Conservation (phyloP, 2,888 invertebrate species). For the Aphodius sticticus region DNA sequence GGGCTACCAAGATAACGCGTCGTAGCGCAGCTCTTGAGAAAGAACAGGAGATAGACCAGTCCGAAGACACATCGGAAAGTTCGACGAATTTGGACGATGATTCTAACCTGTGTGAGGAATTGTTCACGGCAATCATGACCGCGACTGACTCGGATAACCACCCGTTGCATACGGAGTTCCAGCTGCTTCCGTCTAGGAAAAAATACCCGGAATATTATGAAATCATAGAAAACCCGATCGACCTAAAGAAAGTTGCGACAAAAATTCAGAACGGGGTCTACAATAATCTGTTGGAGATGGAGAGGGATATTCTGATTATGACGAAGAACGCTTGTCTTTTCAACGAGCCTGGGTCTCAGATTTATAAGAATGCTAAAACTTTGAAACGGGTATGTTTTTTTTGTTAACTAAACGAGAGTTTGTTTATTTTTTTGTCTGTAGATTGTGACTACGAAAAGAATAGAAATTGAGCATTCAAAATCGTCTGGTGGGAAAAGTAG, state of each 20-base stretch:
- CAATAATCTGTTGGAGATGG: slow-evolving; percentile 79
- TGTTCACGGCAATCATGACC: slow-evolving; percentile 88
- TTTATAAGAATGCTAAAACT: slow-evolving; percentile 93
- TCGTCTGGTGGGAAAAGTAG: slow-evolving; percentile 70
- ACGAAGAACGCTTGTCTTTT: slow-evolving; percentile 94
- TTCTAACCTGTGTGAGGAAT: slow-evolving; percentile 81
- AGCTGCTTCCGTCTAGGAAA: slow-evolving; percentile 90
- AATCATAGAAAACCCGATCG: slow-evolving; percentile 93
- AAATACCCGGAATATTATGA: slow-evolving; percentile 96
- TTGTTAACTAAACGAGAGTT: neutral
- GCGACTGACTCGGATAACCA: slow-evolving; percentile 84
- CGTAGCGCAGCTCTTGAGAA: slow-evolving; percentile 52
- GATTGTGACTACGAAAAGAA: slow-evolving; percentile 72
- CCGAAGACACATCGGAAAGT: slow-evolving; percentile 75
- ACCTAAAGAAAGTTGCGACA: slow-evolving; percentile 90
- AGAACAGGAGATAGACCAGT: slow-evolving; percentile 62
- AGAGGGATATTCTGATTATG: slow-evolving; percentile 89
- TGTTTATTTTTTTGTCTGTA: slow-evolving; percentile 47
- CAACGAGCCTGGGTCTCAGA: slow-evolving; percentile 95
- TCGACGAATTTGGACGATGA: slow-evolving; percentile 80
- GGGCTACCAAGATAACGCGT: slow-evolving; percentile 63
- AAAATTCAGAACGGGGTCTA: slow-evolving; percentile 90
- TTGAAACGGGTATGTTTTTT: slow-evolving; percentile 76
- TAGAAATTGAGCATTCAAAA: slow-evolving; percentile 77
- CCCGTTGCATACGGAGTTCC: slow-evolving; percentile 86